A percentile compares a stretch with the other conserved stretches of the same genome.
Evolutionary conservation across 2,888 invertebrate genomes (phyloP).

Genomic region (Platerodrilus igneus): DNA sequence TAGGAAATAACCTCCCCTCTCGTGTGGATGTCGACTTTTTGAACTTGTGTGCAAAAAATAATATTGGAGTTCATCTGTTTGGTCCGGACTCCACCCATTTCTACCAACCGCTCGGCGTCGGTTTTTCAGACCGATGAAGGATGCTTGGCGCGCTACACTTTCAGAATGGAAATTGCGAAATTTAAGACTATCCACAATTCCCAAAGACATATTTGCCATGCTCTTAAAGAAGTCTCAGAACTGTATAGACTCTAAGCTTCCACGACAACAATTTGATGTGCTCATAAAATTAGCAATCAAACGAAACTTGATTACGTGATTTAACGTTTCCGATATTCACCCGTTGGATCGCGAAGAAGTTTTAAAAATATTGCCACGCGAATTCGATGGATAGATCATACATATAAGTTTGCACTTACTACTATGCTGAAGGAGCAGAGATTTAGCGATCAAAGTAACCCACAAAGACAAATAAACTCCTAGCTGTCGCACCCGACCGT

Average conservation of each 20-base stretch:
- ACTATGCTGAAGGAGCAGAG: constrained; percentile 8
- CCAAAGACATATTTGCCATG: constrained; percentile 10
- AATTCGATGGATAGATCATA: too few relatives aligned
- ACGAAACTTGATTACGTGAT: constrained; percentile 10
- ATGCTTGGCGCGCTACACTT: constrained; percentile 9
- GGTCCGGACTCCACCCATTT: constrained; percentile 10
- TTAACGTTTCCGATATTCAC: constrained; percentile 9
- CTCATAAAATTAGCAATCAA: constrained; percentile 9
- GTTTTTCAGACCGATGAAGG: constrained; percentile 13
- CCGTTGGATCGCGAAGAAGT: constrained; percentile 9
- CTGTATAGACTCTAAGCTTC: constrained; percentile 7
- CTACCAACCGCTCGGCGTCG: constrained; percentile 12
- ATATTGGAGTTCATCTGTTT: too few relatives aligned
- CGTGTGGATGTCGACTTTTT: constrained; percentile 13
- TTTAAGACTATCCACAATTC: constrained; percentile 6
- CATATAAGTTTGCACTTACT: constrained; percentile 9
- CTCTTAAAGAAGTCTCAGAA: constrained; percentile 8
- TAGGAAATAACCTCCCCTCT: constrained; percentile 15
- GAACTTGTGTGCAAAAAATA: constrained; percentile 9
- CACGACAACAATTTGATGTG: constrained; percentile 1
- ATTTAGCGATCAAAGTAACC: too few relatives aligned
- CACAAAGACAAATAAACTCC: too few relatives aligned
- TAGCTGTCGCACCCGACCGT: too few relatives aligned
- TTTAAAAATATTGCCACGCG: too few relatives aligned
- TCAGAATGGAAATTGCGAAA: too few relatives aligned